These are phyloP conservation scores for Liodrosophila aerea DNA, from an alignment of 2,888 invertebrate genomes.

Conservation along the genomic window DNA sequence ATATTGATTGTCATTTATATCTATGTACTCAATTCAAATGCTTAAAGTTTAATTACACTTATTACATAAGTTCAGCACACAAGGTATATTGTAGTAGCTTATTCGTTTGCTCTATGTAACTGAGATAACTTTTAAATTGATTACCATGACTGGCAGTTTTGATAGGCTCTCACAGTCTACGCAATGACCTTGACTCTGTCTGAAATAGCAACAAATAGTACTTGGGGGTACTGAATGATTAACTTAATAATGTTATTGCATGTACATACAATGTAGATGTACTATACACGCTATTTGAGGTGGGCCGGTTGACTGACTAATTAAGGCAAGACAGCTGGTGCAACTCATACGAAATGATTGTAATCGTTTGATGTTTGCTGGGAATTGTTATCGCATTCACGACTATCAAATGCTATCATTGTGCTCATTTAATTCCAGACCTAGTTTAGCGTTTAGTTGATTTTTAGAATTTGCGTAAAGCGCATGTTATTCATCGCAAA, in stretches of 20 bases:
- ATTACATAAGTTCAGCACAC: too few species aligned
- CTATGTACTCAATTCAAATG: too few species aligned
- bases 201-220: neutral
- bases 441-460: slow-evolving; percentile 36
- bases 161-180: neutral
- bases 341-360: neutral
- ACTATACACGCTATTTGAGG: too few species aligned
- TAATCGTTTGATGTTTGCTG: slow-evolving; percentile 12
- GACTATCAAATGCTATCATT: slow-evolving; percentile 1
- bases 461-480: neutral
- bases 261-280: neutral
- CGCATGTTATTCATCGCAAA: slow-evolving; percentile 1
- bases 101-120: too few species aligned
- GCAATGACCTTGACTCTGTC: neutral
- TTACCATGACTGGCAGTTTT: slow-evolving; percentile 23
- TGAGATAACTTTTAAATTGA: neutral
- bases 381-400: slow-evolving; percentile 52
- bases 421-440: neutral
- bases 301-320: neutral
- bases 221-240: neutral
- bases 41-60: too few species aligned
- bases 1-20: too few species aligned
- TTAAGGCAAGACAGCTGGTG: neutral
- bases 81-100: too few species aligned
- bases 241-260: neutral